phyloP scores from a whole-genome alignment of 30 jellyfish, hydroid and myxozoan species.

The Aurelia sp. region DNA sequence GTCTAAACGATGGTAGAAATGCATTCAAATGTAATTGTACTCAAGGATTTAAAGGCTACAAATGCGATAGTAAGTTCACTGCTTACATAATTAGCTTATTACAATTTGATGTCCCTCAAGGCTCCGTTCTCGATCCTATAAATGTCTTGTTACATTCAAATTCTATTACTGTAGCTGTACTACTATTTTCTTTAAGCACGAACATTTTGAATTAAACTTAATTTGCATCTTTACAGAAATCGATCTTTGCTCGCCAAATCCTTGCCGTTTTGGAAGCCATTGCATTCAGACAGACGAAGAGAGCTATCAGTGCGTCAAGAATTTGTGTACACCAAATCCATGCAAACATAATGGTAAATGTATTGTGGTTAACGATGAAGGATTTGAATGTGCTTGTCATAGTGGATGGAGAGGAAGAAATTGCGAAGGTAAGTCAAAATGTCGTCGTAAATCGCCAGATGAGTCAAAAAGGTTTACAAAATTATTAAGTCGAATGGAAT shows the following conservation, averaged over 20 bases:
- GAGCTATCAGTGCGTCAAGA: slow-evolving; percentile 95
- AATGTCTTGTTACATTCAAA: no score
- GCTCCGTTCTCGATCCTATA: no score
- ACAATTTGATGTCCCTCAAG: no score
- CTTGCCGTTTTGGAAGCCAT: slow-evolving; percentile 98
- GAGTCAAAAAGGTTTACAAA: no score
- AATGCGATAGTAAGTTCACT: slow-evolving; percentile 77
- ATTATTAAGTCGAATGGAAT: no score
- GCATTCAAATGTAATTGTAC: slow-evolving; percentile 90
- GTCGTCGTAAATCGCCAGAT: no score
- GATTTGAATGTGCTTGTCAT: slow-evolving; percentile 93
- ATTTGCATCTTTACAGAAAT: slow-evolving; percentile 42
- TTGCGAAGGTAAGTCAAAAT: slow-evolving; percentile 72
- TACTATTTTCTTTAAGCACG: no score
- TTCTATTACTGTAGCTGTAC: no score
- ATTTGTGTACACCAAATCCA: slow-evolving; percentile 95
- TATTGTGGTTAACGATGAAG: slow-evolving; percentile 96
- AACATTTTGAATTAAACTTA: no score
- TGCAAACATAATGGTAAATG: slow-evolving; percentile 93
- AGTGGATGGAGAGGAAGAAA: slow-evolving; percentile 94
- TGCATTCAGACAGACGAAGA: slow-evolving; percentile 97
- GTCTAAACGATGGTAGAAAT: slow-evolving; percentile 71
- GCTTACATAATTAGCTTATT: neutral
- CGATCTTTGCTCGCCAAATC: slow-evolving; percentile 96
- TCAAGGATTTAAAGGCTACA: slow-evolving; percentile 91